A percentile compares a stretch with the other conserved stretches of the same genome.
Evolutionary conservation across 2,113 vertebrate genomes (phyloP).

Genomic region (Vidua macroura): DNA sequence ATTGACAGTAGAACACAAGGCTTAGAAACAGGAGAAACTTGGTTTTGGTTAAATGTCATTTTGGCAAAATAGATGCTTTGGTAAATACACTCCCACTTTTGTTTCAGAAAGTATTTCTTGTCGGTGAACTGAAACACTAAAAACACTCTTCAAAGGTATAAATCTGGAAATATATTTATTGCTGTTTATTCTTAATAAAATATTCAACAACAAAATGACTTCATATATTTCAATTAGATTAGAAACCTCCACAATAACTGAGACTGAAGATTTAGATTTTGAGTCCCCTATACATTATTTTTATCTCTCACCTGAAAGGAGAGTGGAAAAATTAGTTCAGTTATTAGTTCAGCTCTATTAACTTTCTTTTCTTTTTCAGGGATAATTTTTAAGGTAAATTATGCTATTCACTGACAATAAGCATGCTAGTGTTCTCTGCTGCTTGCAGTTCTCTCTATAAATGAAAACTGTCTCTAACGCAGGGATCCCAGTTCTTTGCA

Average conservation of each 20-base stretch:
- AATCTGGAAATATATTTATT: not conserved
- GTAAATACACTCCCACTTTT: not conserved
- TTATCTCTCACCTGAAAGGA: not conserved
- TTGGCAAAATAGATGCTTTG: not conserved
- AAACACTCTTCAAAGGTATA: not conserved
- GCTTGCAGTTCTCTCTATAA: not conserved
- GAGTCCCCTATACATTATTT: not conserved
- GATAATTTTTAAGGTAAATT: constrained; percentile 14
- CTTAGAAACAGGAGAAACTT: not conserved
- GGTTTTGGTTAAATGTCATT: not conserved
- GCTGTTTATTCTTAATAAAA: not conserved
- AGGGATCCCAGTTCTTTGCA: constrained; percentile 12
- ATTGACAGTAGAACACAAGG: not conserved
- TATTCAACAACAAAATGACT: not conserved
- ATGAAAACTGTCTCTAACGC: not conserved
- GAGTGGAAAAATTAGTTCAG: not conserved
- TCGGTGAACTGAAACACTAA: not conserved
- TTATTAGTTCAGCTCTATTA: not conserved
- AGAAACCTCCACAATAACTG: not conserved
- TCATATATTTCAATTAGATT: not conserved
- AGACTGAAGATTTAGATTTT: not conserved
- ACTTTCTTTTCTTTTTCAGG: constrained; percentile 14
- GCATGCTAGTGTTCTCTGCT: not conserved
- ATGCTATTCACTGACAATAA: not conserved
- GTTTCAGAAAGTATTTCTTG: not conserved